Conservation (phyloP, 2,888 invertebrate species). For the Acanthoscelides obtectus region DNA sequence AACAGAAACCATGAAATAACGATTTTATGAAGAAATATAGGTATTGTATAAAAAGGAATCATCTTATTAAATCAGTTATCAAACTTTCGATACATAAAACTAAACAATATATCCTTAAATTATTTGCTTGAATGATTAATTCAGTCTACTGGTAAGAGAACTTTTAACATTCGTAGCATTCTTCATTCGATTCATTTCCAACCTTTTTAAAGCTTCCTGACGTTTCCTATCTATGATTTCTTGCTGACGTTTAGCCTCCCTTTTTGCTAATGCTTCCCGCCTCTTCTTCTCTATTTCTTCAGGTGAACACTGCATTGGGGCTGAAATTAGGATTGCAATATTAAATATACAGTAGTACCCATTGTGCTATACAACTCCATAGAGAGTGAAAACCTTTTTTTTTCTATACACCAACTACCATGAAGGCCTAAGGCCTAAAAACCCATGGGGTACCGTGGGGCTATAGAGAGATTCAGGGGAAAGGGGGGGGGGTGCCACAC, state of each 20-base stretch:
- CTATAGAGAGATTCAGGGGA: too few relatives aligned
- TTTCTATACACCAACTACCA: too few relatives aligned
- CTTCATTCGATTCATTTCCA: constrained; percentile 36
- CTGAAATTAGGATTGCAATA: constrained; percentile 20
- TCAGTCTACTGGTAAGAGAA: constrained; percentile 23
- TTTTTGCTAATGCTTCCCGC: constrained; percentile 45
- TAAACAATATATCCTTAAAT: background rate
- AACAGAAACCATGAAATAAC: background rate
- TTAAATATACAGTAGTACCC: too few relatives aligned
- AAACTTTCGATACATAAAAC: background rate
- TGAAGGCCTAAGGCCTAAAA: too few relatives aligned
- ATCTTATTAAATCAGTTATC: background rate
- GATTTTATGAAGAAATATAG: background rate
- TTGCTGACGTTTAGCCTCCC: constrained; percentile 44
- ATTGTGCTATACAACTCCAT: too few relatives aligned
- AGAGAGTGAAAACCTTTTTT: too few relatives aligned
- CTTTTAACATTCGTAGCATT: constrained; percentile 25
- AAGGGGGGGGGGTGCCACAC: too few relatives aligned
- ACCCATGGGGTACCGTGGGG: too few relatives aligned
- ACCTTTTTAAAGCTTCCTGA: constrained; percentile 39
- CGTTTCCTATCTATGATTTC: constrained; percentile 42
- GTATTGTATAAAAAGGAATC: background rate
- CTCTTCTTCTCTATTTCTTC: constrained; percentile 50
- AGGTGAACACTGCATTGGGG: constrained; percentile 41
- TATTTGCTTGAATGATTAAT: constrained; percentile 1